Conservation (phyloP, 2,113 vertebrate species). For the Coreoperca whiteheadi region DNA sequence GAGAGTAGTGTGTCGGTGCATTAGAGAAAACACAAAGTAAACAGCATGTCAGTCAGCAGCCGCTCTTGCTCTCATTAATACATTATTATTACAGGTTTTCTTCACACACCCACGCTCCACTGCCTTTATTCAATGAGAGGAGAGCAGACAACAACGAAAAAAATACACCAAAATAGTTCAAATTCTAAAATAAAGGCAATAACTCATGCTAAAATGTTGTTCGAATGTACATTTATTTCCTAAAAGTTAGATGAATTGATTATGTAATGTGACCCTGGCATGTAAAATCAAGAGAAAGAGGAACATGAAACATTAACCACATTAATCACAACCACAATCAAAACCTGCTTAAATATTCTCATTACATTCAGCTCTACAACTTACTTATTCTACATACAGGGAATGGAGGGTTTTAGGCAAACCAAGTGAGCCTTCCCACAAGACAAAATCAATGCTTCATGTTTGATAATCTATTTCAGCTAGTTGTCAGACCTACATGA, state of each 20-base stretch:
- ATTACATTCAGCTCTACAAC: neutral
- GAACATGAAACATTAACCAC: neutral
- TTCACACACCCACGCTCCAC: neutral
- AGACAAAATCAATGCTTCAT: neutral
- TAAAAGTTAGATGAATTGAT: neutral
- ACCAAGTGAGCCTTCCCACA: neutral
- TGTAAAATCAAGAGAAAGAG: neutral
- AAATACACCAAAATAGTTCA: neutral
- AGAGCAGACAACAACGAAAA: neutral
- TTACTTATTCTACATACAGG: neutral
- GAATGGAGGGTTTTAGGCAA: neutral
- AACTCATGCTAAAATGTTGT: neutral
- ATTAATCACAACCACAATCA: neutral
- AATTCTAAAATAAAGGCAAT: neutral
- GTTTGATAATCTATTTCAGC: neutral
- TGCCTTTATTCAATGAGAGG: neutral
- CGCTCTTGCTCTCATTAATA: slow-evolving; percentile 15
- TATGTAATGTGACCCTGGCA: neutral
- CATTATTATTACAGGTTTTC: slow-evolving; percentile 24
- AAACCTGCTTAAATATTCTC: neutral
- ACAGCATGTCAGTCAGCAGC: slow-evolving; percentile 45
- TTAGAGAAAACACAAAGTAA: slow-evolving; percentile 42
- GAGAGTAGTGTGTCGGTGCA: neutral
- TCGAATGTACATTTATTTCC: no score
- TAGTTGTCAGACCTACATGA: neutral